Evolutionary conservation across 2,888 invertebrate species (phyloP).

Genomic region (Phaedon cochleariae): DNA sequence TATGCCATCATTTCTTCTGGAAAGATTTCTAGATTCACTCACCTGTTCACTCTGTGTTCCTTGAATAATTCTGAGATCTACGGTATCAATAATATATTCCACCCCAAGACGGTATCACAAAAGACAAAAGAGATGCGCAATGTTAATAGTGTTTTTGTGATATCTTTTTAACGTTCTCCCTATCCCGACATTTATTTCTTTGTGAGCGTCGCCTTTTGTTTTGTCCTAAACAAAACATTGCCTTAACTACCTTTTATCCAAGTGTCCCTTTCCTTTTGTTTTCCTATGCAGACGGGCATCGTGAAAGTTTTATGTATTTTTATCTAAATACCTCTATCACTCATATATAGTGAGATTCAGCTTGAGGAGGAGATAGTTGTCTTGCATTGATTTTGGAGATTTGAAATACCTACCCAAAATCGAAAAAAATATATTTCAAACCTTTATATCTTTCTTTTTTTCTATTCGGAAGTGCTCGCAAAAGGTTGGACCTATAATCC

Average conservation of each 20-base stretch:
- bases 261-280: slow-evolving; percentile 63
- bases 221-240: slow-evolving; percentile 60
- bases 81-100: slow-evolving; percentile 47
- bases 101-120: slow-evolving; percentile 46
- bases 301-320: slow-evolving; percentile 60
- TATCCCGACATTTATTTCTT: slow-evolving; percentile 62
- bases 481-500: no score
- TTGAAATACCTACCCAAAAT: no score
- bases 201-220: slow-evolving; percentile 61
- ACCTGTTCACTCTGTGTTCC: neutral
- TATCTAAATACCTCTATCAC: slow-evolving; percentile 48
- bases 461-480: no score
- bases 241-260: slow-evolving; percentile 64
- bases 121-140: slow-evolving; percentile 60
- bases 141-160: slow-evolving; percentile 64
- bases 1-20: no score
- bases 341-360: neutral
- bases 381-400: no score
- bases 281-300: slow-evolving; percentile 51
- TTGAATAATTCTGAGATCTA: neutral
- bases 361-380: no score
- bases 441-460: no score
- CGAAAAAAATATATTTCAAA: no score
- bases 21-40: no score
- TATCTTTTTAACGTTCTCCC: slow-evolving; percentile 63